Conservation (phyloP, 53 echinoderm and acorn worm species). For the Holothuria leucospilota region DNA sequence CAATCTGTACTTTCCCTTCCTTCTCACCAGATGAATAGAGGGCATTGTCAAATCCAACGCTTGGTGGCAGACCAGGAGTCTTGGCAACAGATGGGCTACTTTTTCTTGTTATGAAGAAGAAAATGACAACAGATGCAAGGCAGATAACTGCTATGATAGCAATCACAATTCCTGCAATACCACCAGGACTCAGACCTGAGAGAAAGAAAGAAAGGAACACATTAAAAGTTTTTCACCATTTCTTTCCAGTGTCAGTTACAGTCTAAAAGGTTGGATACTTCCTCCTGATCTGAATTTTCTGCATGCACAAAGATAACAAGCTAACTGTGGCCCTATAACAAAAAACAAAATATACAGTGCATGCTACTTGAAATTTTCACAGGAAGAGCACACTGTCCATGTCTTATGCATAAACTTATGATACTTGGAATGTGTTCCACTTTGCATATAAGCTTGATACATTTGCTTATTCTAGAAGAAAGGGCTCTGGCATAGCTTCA, state of each 20-base stretch:
- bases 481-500: too few relatives aligned
- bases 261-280: too few relatives aligned
- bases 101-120: conserved; percentile 38
- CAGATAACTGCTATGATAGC: conserved; percentile 30
- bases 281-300: too few relatives aligned
- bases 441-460: too few relatives aligned
- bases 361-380: too few relatives aligned
- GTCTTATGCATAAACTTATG: too few relatives aligned
- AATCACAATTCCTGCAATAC: conserved; percentile 61
- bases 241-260: neutral
- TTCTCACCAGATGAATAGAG: conserved; percentile 31
- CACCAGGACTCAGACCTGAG: conserved; percentile 44
- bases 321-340: too few relatives aligned
- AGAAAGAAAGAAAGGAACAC: neutral
- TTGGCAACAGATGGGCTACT: neutral
- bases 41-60: conserved; percentile 61
- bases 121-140: neutral
- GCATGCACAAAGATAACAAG: too few relatives aligned
- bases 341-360: too few relatives aligned
- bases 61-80: neutral
- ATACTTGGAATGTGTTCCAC: too few relatives aligned
- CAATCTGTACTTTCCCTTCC: neutral
- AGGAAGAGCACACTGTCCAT: too few relatives aligned
- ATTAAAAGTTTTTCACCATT: neutral
- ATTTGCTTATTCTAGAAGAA: too few relatives aligned